Evolutionary conservation across 2,888 invertebrate genomes (phyloP).

Genomic region (Cryptus viduatorius): DNA sequence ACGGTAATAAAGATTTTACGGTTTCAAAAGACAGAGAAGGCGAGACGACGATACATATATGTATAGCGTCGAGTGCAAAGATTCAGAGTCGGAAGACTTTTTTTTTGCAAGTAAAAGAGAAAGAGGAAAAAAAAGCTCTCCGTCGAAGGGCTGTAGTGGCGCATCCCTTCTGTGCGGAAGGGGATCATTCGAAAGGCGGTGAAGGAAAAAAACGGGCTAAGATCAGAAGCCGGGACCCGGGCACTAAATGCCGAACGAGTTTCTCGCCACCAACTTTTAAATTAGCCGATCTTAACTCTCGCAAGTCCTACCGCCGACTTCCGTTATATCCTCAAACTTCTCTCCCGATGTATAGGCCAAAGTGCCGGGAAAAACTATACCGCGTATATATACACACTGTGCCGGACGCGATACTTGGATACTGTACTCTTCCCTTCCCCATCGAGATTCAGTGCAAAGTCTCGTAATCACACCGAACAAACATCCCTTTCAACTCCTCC

Average conservation of each 20-base stretch:
- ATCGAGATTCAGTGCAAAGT: slow-evolving; percentile 17
- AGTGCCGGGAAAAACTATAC: slow-evolving; percentile 7
- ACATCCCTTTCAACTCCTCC: slow-evolving; percentile 20
- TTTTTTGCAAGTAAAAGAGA: slow-evolving; percentile 5
- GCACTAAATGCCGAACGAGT: slow-evolving; percentile 76
- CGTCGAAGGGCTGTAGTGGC: slow-evolving; percentile 36
- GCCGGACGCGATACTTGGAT: slow-evolving; percentile 18
- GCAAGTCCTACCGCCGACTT: slow-evolving; percentile 20
- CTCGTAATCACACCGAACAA: slow-evolving; percentile 48
- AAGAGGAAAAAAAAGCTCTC: slow-evolving; percentile 17
- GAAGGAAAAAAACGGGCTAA: slow-evolving; percentile 32
- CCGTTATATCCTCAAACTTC: slow-evolving; percentile 53
- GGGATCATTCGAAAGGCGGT: slow-evolving; percentile 26
- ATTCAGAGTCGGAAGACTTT: slow-evolving; percentile 21
- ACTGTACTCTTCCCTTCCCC: slow-evolving; percentile 6
- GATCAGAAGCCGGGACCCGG: slow-evolving; percentile 15
- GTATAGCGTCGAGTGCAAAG: slow-evolving; percentile 21
- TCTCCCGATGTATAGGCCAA: slow-evolving; percentile 21
- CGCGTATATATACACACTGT: background rate
- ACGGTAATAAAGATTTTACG: slow-evolving; percentile 67
- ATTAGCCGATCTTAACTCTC: slow-evolving; percentile 74
- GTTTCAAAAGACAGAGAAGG: slow-evolving; percentile 50
- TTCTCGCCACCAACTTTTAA: slow-evolving; percentile 76
- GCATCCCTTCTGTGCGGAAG: slow-evolving; percentile 16
- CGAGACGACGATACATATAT: slow-evolving; percentile 21